These are phyloP conservation scores for Botia almorhae DNA, from an alignment of 2,797 vertebrate genomes.

Conservation along the genomic window DNA sequence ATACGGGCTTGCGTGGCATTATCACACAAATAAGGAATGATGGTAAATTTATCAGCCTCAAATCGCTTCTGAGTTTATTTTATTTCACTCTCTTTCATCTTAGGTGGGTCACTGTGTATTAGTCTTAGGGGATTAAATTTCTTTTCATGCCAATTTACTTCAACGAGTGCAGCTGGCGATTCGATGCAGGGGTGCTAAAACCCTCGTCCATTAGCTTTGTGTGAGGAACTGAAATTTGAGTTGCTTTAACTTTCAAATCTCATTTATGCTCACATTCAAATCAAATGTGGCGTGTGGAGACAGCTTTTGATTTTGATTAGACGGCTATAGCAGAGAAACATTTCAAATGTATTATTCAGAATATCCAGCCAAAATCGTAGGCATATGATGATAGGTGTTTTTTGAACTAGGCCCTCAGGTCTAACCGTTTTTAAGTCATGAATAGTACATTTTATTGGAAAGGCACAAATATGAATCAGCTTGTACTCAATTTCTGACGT, in stretches of 20 bases:
- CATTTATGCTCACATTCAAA: neutral
- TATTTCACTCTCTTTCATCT: neutral
- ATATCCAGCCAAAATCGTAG: neutral
- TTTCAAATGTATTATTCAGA: neutral
- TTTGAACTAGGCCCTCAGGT: neutral
- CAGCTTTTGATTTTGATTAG: neutral
- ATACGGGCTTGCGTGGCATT: slow-evolving; percentile 68
- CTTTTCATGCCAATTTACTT: slow-evolving; percentile 15
- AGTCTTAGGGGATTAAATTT: slow-evolving; percentile 30
- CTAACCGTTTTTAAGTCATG: neutral
- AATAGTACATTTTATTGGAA: slow-evolving; percentile 7
- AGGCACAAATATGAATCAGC: slow-evolving; percentile 3
- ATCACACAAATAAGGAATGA: slow-evolving; percentile 62
- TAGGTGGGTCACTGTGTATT: slow-evolving; percentile 9
- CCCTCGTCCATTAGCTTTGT: neutral
- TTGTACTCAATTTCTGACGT: slow-evolving; percentile 1
- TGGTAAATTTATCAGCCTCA: slow-evolving; percentile 65
- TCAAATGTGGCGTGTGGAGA: neutral
- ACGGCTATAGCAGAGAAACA: neutral
- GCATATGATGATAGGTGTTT: neutral
- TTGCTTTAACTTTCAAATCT: neutral
- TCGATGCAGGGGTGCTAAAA: neutral
- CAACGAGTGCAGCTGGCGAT: neutral
- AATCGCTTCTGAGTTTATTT: slow-evolving; percentile 58
- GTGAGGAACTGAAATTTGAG: neutral